Evolutionary conservation across 2,888 invertebrate genomes (phyloP), one percentile per base, ranked within the genome.

Genomic region (Pteria penguin): DNA sequence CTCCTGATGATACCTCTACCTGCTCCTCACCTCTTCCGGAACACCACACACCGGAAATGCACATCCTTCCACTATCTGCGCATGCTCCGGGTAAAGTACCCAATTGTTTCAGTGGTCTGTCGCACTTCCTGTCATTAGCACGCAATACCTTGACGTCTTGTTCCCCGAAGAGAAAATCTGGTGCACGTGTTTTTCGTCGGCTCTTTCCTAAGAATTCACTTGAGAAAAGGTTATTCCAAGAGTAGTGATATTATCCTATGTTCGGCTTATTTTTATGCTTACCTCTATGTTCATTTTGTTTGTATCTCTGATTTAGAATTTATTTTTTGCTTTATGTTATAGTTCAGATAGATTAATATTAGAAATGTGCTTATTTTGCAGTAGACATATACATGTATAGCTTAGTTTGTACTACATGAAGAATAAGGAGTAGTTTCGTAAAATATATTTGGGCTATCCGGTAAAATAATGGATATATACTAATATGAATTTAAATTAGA

Each of bases 71-170:
- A 69, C 61, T 60, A 33, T 72, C 76, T 73, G 72, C 69, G 73
- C 72, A 72, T 72, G 72, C 72, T 65, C 76, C 76, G 67, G 76
- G 76, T 77, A 77, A 77, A 69, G 76, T 77, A 77, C 68, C 73
- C 76, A 61, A 77, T 77, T 77, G 76, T 77, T 77, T 77, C 76
- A 77, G 76, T 77, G 76, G 76, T 77, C 62, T 77, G 69, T 77
- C 73, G 76, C 76, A 77, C 76, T 62, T 77, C 76, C 69, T 77
- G 76, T 77, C 72, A 69, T 63, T 77, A 72, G 76, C 76, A 77
- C 76, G 76, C 36, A 55, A 73, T 70, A 45, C 72, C 73, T 57
- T 77, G 69, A 65, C 67, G 31, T 65, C 73, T 55, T 67, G 73
- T 61, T 73, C 73, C 61, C 62, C 60, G 73, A 72, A 77, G 76